Percentiles rank a stretch among this genome's conserved stretches.
Evolutionary conservation across 1,140 invertebrate species (phyloP).

Genomic region (Macrocentrus cingulum): DNA sequence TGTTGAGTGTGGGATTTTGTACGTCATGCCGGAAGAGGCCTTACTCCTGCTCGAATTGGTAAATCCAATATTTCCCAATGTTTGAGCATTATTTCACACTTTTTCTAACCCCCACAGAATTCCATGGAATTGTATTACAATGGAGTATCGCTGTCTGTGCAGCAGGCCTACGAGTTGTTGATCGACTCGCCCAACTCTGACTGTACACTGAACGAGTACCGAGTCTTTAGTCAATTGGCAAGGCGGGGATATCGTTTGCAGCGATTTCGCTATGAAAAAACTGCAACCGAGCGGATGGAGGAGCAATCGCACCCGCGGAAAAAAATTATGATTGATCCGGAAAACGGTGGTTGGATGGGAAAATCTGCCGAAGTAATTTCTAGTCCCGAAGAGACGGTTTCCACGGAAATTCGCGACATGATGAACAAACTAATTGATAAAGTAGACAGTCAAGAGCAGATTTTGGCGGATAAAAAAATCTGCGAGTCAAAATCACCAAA

Average conservation of each 20-base stretch:
- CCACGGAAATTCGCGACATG: slow-evolving; percentile 16
- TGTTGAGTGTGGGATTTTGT: slow-evolving; percentile 55
- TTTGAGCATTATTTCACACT: slow-evolving; percentile 14
- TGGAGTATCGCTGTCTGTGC: slow-evolving; percentile 62
- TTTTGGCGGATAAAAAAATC: slow-evolving; percentile 12
- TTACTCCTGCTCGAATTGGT: slow-evolving; percentile 67
- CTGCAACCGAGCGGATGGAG: slow-evolving; percentile 25
- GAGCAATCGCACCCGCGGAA: slow-evolving; percentile 28
- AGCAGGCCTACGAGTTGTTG: slow-evolving; percentile 65
- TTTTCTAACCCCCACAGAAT: slow-evolving; percentile 55
- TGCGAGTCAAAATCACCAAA: slow-evolving; percentile 2
- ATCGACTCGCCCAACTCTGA: slow-evolving; percentile 52
- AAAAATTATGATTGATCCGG: slow-evolving; percentile 51
- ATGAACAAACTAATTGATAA: slow-evolving; percentile 17
- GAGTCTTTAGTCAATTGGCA: slow-evolving; percentile 65
- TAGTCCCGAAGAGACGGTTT: slow-evolving; percentile 8
- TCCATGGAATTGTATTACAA: slow-evolving; percentile 61
- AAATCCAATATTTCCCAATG: slow-evolving; percentile 27
- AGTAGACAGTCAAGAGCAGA: slow-evolving; percentile 7
- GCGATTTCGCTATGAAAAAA: slow-evolving; percentile 42
- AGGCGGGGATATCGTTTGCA: slow-evolving; percentile 60
- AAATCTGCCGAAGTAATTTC: slow-evolving; percentile 19
- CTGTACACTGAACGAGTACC: slow-evolving; percentile 61
- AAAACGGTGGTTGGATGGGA: slow-evolving; percentile 40
- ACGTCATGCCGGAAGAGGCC: slow-evolving; percentile 65